Evolutionary conservation across 2,888 invertebrate species (phyloP).

Genomic region (Eretmocerus hayati): DNA sequence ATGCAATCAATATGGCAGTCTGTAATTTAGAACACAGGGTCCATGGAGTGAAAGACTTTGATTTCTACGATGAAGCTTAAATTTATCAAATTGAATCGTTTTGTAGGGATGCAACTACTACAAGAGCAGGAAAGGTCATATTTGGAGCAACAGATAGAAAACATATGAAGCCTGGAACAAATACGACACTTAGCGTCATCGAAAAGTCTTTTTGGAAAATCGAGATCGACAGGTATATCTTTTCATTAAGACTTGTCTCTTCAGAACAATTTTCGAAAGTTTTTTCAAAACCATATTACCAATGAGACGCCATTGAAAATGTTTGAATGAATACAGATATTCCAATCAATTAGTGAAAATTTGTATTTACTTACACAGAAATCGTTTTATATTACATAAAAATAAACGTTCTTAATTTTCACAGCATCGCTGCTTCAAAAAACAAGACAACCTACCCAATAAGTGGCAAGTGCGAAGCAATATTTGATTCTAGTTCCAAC

Average conservation of each 20-base stretch:
- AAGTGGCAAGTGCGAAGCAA: constrained; percentile 41
- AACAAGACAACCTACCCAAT: constrained; percentile 31
- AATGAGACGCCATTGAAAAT: background rate
- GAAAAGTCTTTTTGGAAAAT: constrained; percentile 63
- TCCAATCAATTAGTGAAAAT: too few species aligned
- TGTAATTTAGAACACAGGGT: too few species aligned
- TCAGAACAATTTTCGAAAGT: too few species aligned
- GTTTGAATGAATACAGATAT: background rate
- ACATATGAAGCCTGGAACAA: constrained; percentile 54
- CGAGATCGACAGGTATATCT: constrained; percentile 55
- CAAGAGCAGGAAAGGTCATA: constrained; percentile 53
- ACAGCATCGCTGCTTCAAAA: background rate
- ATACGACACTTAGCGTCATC: constrained; percentile 57
- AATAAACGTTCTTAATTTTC: too few species aligned
- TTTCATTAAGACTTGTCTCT: too few species aligned
- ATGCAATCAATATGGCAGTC: too few species aligned
- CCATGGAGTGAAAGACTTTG: too few species aligned
- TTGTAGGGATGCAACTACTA: constrained; percentile 52
- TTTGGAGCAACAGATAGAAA: constrained; percentile 59
- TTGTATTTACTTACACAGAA: background rate
- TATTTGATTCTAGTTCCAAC: constrained; percentile 46
- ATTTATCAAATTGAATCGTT: background rate
- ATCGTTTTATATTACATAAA: too few species aligned
- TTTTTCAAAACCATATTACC: background rate
- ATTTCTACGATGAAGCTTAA: background rate